phyloP scores from a whole-genome alignment of 2,797 vertebrate species.

The Brachymystax lenok region DNA sequence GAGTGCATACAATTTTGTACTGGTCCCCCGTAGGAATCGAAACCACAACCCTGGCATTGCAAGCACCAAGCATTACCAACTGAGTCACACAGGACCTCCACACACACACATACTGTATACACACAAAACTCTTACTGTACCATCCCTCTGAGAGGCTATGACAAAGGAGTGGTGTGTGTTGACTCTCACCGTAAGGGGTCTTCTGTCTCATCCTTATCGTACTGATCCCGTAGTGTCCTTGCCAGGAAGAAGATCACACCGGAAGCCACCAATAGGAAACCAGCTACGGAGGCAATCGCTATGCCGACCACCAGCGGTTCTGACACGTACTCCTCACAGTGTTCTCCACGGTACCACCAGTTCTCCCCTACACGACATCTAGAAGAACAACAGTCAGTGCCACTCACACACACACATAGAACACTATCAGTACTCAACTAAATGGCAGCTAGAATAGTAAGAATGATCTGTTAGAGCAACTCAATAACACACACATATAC shows the following conservation, averaged over 20 bases:
- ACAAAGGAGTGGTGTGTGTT: too few species aligned
- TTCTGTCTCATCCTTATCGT: constrained; percentile 78
- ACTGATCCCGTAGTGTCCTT: constrained; percentile 81
- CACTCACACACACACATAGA: not conserved
- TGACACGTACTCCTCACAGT: constrained; percentile 92
- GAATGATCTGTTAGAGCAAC: too few species aligned
- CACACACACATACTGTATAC: too few species aligned
- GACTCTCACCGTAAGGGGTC: constrained; percentile 77
- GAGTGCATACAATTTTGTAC: too few species aligned
- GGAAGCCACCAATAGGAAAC: constrained; percentile 83
- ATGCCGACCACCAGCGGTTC: constrained; percentile 89
- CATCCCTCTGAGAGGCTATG: constrained; percentile 22
- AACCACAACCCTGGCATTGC: too few species aligned
- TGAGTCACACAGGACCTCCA: too few species aligned
- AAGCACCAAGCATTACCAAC: too few species aligned
- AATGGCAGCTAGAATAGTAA: not conserved
- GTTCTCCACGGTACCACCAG: constrained; percentile 95
- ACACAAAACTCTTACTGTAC: too few species aligned
- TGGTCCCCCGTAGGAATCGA: too few species aligned
- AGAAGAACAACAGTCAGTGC: not conserved
- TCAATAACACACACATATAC: too few species aligned
- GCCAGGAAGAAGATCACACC: constrained; percentile 85
- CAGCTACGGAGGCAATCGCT: constrained; percentile 83
- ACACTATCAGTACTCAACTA: not conserved
- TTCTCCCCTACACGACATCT: constrained; percentile 94